A percentile compares a stretch with the other conserved stretches of the same genome.
phyloP scores from a whole-genome alignment of 2,113 vertebrate genomes.

The Falco punctatus region DNA sequence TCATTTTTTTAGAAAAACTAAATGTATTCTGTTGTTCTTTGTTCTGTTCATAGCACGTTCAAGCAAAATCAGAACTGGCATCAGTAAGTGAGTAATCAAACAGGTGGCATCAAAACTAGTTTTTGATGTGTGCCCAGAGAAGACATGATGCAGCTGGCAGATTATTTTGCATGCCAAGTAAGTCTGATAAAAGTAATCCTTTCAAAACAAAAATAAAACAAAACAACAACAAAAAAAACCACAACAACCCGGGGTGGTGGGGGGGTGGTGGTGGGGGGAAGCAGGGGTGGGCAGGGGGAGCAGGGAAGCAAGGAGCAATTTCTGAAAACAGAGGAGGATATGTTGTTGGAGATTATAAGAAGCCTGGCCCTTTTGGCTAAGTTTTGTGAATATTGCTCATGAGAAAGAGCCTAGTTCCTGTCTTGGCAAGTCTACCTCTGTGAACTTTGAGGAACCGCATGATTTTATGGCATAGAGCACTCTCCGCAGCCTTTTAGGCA shows the following conservation, averaged over 20 bases:
- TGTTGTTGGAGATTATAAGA: background rate
- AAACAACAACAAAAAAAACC: background rate
- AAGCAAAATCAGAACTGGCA: conserved; percentile 14
- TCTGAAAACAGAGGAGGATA: background rate
- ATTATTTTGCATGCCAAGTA: conserved; percentile 37
- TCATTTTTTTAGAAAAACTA: background rate
- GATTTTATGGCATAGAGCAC: background rate
- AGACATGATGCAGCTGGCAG: conserved; percentile 41
- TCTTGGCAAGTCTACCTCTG: background rate
- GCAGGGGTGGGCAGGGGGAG: too few relatives aligned
- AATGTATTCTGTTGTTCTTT: background rate
- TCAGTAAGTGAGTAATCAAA: conserved; percentile 30
- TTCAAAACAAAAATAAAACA: background rate
- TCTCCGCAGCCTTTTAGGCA: background rate
- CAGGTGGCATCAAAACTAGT: conserved; percentile 39
- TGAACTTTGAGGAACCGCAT: background rate
- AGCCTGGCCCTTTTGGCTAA: background rate
- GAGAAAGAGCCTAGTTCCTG: background rate
- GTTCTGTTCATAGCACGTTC: background rate
- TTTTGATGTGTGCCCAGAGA: background rate
- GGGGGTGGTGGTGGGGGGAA: too few relatives aligned
- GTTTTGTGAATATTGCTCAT: background rate
- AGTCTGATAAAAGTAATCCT: background rate
- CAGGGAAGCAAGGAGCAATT: background rate
- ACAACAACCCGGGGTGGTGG: too few relatives aligned